Evolutionary conservation across 1,140 invertebrate genomes (phyloP), one percentile per base, ranked within the genome.

Genomic region (Ptiloglossa arizonensis): DNA sequence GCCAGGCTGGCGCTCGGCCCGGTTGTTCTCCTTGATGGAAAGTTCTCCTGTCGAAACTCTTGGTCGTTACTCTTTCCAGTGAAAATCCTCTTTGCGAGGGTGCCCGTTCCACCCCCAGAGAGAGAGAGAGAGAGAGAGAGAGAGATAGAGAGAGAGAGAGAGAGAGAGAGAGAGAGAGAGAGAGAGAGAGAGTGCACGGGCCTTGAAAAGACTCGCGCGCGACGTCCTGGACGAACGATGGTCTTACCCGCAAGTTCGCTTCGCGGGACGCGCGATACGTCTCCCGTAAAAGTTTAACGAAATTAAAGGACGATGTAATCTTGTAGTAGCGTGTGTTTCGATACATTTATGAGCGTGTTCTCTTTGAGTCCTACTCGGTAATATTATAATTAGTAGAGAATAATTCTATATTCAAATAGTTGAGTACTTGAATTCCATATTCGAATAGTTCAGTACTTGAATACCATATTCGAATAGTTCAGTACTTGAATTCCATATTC

Each of bases 261-360:
- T 46, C 48, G 59, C 73, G 64, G 24, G 52, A 68, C 56, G 46
- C 38, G 54, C 59, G 69, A 60, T 70, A 81, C 68, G 59, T 56
- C 60, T 35, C 38, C 50, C 54, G 69, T 83, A 74, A 83, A 83
- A 78, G 35, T 83, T 83, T 83, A 83, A 83, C 81, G 81, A 83
- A 59, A 54, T 46, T 13, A 62, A 63, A n/a, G n/a, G n/a, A n/a
- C n/a, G n/a, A n/a, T n/a, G n/a, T n/a, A n/a, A n/a, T n/a, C n/a
- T n/a, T n/a, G n/a, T n/a, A n/a, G n/a, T n/a, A n/a, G n/a, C n/a
- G n/a, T n/a, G n/a, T n/a, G n/a, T n/a, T n/a, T n/a, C n/a, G n/a
- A n/a, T n/a, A n/a, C n/a, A n/a, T n/a, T n/a, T n/a, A n/a, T n/a
- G n/a, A n/a, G n/a, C n/a, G n/a, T n/a, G n/a, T n/a, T n/a, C n/a